Evolutionary conservation across 1,140 invertebrate species (phyloP), one percentile per base, ranked within the genome.

Genomic region (Drosophila auraria): DNA sequence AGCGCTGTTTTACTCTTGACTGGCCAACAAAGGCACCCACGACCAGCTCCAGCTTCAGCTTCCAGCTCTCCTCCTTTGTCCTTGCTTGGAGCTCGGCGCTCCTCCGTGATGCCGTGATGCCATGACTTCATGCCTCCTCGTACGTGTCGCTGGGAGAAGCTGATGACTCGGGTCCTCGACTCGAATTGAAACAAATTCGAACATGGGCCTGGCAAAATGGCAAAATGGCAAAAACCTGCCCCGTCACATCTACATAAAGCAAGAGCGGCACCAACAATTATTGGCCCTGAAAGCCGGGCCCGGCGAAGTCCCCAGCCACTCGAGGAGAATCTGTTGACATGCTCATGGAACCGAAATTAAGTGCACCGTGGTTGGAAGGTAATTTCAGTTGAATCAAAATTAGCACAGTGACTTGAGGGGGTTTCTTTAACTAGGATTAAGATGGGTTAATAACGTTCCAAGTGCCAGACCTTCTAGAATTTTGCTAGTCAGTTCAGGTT

Each of bases 161-260:
- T 23, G 53, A 53, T 36, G 42, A 56, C 40, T 69, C 15, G 38
- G 27, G 40, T 45, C 40, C 63, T 49, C 12, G 38, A 58, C 60
- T 56, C 51, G 81, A 87, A 89, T 87, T 89, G 84, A 89, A 89
- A 90, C 84, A 89, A 89, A 89, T 89, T 90, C 87, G 81, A 84
- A 87, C 80, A 87, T 82, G 64, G 78, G 51, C 68, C 59, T 50
- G 82, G 80, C 68, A 59, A 72, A 78, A 66, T 66, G 82, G 79
- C 68, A 44, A 72, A 77, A 66, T 78, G 66, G 73, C 82, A 70
- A 69, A 63, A 68, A 71, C 62, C 58, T 75, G 77, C 62, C 49
- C 50, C 80, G 45, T 70, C 44, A 78, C 73, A 84, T 84, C 78
- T 78, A 84, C 82, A 84, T 78, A 80, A 57, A 73, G 42, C 57